These are phyloP conservation scores for Arenicola marina DNA, from an alignment of 2,888 invertebrate genomes.

Conservation along the genomic window DNA sequence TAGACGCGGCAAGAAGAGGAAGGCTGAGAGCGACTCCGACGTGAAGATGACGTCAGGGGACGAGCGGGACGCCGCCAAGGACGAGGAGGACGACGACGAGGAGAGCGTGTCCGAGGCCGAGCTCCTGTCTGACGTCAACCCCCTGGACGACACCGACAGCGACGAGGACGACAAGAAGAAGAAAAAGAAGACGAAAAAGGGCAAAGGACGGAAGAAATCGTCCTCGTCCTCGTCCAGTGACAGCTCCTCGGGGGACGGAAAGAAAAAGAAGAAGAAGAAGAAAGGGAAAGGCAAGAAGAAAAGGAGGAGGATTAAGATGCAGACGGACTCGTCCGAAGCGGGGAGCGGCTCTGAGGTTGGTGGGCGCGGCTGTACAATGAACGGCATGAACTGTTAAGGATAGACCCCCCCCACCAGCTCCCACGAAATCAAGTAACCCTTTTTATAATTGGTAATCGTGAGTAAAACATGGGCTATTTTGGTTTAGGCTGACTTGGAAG, in stretches of 20 bases:
- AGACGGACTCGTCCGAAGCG: slow-evolving; percentile 16
- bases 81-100: slow-evolving; percentile 9
- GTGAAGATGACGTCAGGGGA: slow-evolving; percentile 12
- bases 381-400: too few relatives aligned
- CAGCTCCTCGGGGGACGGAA: background rate
- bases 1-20: background rate
- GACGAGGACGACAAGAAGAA: slow-evolving; percentile 32
- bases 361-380: too few relatives aligned
- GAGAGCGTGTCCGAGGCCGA: too few relatives aligned
- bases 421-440: too few relatives aligned
- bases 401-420: too few relatives aligned
- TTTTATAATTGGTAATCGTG: too few relatives aligned
- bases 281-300: slow-evolving; percentile 10
- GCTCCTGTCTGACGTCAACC: too few relatives aligned
- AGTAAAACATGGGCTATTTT: too few relatives aligned
- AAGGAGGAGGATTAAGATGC: slow-evolving; percentile 11
- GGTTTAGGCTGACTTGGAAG: too few relatives aligned
- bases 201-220: too few relatives aligned
- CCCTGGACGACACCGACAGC: slow-evolving; percentile 13
- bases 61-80: background rate
- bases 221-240: too few relatives aligned
- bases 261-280: slow-evolving; percentile 4
- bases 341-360: too few relatives aligned
- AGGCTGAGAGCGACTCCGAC: background rate
- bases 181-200: slow-evolving; percentile 30